These are phyloP conservation scores for Iguana delicatissima DNA, from an alignment of 2,797 vertebrate species.

Conservation along the genomic window DNA sequence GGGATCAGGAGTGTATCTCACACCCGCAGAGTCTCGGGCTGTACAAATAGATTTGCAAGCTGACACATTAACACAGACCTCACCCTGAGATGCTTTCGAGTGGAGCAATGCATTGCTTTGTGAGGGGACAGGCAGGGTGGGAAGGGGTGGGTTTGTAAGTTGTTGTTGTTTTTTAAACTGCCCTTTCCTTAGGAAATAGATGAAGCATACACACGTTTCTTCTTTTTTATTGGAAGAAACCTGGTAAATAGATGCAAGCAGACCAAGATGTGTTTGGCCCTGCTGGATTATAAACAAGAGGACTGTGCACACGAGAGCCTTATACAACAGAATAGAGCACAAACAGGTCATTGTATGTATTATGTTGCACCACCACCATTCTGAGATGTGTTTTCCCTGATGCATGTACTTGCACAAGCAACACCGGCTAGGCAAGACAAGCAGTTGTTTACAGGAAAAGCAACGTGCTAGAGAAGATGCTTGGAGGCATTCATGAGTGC, in stretches of 20 bases:
- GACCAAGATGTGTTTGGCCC: background rate
- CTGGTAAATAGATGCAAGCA: background rate
- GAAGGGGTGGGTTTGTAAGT: no score
- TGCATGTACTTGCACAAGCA: background rate
- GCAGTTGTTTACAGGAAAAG: background rate
- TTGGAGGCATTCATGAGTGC: background rate
- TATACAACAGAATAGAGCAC: background rate
- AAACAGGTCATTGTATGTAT: background rate
- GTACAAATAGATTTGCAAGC: slow-evolving; percentile 5
- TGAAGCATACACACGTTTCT: no score
- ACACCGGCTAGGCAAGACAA: background rate
- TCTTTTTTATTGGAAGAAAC: background rate
- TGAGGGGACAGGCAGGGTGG: background rate
- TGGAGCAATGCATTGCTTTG: background rate
- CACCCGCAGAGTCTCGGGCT: background rate
- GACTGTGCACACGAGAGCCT: background rate
- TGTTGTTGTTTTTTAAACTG: background rate
- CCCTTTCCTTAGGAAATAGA: slow-evolving; percentile 10
- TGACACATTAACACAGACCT: background rate
- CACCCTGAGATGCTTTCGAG: background rate
- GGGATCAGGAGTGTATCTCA: background rate
- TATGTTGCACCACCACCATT: background rate
- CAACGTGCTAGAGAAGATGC: background rate
- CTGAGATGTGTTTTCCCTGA: background rate
- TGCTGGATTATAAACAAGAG: background rate